These are phyloP conservation scores for Pipistrellus kuhlii DNA, from an alignment of 2,797 vertebrate species.

Conservation along the genomic window DNA sequence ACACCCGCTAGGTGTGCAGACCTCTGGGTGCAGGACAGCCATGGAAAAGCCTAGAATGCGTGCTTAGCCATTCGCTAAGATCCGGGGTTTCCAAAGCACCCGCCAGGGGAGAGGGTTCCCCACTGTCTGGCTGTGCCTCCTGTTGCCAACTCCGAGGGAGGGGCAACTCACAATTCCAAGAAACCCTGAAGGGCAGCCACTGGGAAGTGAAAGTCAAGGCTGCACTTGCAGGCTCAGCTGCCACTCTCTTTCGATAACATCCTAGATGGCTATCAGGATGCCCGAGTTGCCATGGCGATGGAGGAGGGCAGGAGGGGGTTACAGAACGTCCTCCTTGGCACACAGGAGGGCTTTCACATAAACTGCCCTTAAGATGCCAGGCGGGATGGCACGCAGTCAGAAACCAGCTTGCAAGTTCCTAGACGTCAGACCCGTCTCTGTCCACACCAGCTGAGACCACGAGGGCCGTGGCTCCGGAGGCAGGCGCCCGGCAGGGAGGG, in stretches of 20 bases:
- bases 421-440: not conserved
- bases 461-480: not conserved
- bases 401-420: not conserved
- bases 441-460: not conserved
- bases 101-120: fast-evolving
- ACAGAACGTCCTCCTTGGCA: not conserved
- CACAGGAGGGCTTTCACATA: not conserved
- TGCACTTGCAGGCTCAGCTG: too few relatives aligned
- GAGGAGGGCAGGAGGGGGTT: not conserved
- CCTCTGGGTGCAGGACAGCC: not conserved
- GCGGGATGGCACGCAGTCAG: not conserved
- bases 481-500: not conserved
- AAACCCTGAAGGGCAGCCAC: not conserved
- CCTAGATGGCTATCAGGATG: fast-evolving
- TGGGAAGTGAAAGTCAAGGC: not conserved
- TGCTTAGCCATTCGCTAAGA: not conserved
- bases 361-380: not conserved
- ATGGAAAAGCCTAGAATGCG: not conserved
- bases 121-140: fast-evolving
- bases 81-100: fast-evolving
- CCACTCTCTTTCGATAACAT: not conserved
- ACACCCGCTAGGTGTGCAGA: not conserved
- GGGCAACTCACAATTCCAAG: not conserved
- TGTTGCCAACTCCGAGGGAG: fast-evolving
- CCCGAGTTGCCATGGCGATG: fast-evolving